These are phyloP conservation scores for Anabas testudineus DNA, from an alignment of 2,797 vertebrate genomes.

Conservation along the genomic window DNA sequence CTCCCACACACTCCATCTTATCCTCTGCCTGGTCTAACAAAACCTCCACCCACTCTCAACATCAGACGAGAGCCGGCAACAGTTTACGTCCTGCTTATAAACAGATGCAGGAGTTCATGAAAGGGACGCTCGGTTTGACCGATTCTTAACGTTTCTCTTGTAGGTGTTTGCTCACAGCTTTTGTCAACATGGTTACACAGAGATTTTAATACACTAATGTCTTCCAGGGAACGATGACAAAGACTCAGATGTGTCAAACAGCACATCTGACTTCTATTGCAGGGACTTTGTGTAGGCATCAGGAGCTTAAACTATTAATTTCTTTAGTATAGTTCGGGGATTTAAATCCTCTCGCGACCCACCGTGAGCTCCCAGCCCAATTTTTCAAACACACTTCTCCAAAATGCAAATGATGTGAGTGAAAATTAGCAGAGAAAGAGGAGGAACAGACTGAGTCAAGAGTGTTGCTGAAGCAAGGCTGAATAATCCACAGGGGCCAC, in stretches of 20 bases:
- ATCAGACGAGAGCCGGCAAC: constrained; percentile 29
- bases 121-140: constrained; percentile 15
- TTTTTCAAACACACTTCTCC: constrained; percentile 27
- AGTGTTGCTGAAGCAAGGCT: background rate
- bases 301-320: constrained; percentile 49
- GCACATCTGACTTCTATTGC: constrained; percentile 1
- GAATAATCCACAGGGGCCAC: constrained; percentile 40
- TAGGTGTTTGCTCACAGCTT: background rate
- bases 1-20: constrained; percentile 43
- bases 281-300: constrained; percentile 33
- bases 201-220: background rate
- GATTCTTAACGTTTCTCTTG: background rate
- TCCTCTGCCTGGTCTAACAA: constrained; percentile 31
- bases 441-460: background rate
- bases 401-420: constrained; percentile 27
- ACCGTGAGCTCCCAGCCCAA: constrained; percentile 10
- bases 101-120: constrained; percentile 25
- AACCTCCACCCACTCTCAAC: constrained; percentile 38
- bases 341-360: constrained; percentile 35
- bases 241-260: constrained; percentile 12
- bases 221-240: background rate
- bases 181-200: background rate
- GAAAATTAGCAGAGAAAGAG: constrained; percentile 26
- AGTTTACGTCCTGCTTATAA: constrained; percentile 32
- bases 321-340: constrained; percentile 29